A percentile compares a stretch with the other conserved stretches of the same genome.
Conservation (phyloP, 2,113 vertebrate genomes). For the Rhabdomys dilectus region DNA sequence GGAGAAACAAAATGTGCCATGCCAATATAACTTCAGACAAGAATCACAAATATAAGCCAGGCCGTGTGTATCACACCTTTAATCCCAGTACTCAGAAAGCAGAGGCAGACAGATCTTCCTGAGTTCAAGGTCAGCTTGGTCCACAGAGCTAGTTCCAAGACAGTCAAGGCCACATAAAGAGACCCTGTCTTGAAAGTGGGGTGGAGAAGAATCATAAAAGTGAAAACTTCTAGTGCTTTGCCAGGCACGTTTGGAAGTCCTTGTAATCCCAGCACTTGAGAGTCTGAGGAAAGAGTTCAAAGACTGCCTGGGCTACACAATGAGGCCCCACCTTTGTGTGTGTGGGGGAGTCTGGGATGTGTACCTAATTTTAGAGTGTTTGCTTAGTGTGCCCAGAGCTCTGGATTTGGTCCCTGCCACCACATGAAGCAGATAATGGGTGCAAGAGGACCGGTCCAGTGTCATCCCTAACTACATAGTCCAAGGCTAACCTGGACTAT, state of each 20-base stretch:
- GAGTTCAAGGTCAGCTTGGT: background rate
- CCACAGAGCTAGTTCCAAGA: background rate
- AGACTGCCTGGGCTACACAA: background rate
- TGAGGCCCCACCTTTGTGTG: background rate
- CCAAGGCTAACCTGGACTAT: background rate
- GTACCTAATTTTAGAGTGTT: background rate
- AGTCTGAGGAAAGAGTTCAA: background rate
- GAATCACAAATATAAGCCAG: background rate
- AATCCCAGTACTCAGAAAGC: background rate
- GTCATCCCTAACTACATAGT: background rate
- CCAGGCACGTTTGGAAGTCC: background rate
- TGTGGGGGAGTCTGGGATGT: background rate
- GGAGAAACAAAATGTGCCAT: background rate
- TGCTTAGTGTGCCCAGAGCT: background rate
- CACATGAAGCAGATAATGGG: background rate
- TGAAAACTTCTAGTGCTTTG: background rate
- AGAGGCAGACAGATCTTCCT: background rate
- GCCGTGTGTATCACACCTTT: background rate
- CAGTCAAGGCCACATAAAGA: background rate
- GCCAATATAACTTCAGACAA: background rate
- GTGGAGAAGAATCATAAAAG: background rate
- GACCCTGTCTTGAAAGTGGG: background rate
- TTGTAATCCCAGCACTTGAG: background rate
- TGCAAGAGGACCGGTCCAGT: background rate
- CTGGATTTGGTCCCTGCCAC: background rate